phyloP scores from a whole-genome alignment of 1,140 invertebrate genomes.

The Uloborus diversus region DNA sequence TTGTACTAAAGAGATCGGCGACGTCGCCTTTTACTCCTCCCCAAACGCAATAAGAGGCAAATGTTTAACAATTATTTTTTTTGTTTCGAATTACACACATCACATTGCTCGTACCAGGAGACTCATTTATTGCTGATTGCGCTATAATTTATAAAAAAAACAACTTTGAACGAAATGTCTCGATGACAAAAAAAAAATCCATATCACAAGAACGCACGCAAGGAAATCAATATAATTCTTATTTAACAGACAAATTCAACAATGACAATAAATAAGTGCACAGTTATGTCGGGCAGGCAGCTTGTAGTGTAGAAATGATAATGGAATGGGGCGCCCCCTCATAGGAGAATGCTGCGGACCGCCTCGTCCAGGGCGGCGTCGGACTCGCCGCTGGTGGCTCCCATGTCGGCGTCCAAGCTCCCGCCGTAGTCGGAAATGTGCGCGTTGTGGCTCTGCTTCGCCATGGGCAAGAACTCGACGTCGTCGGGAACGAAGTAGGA shows the following conservation, averaged over 20 bases:
- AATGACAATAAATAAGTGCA: slow-evolving; percentile 45
- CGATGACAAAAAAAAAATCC: too few relatives aligned
- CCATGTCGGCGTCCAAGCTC: background rate
- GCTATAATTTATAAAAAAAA: too few relatives aligned
- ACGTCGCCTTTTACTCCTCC: too few relatives aligned
- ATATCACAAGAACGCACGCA: slow-evolving; percentile 45
- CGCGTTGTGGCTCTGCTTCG: slow-evolving; percentile 3
- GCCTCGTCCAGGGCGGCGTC: slow-evolving; percentile 70
- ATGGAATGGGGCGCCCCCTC: background rate
- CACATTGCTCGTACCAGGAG: too few relatives aligned
- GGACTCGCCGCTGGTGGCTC: slow-evolving; percentile 34
- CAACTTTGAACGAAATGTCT: too few relatives aligned
- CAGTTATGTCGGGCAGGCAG: slow-evolving; percentile 34
- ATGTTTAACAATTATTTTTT: too few relatives aligned
- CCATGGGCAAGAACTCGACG: slow-evolving; percentile 21
- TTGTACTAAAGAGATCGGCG: too few relatives aligned
- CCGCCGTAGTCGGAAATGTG: slow-evolving; percentile 22
- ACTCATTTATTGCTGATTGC: too few relatives aligned
- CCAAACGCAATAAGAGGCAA: too few relatives aligned
- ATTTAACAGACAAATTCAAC: slow-evolving; percentile 25
- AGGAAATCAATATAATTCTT: slow-evolving; percentile 17
- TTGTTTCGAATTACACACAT: too few relatives aligned
- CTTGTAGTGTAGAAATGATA: slow-evolving; percentile 11
- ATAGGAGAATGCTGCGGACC: slow-evolving; percentile 68
- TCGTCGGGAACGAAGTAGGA: slow-evolving; percentile 12